These are phyloP conservation scores for Branchinecta sandiegonensis DNA, from an alignment of 2,888 invertebrate genomes.

Conservation along the genomic window DNA sequence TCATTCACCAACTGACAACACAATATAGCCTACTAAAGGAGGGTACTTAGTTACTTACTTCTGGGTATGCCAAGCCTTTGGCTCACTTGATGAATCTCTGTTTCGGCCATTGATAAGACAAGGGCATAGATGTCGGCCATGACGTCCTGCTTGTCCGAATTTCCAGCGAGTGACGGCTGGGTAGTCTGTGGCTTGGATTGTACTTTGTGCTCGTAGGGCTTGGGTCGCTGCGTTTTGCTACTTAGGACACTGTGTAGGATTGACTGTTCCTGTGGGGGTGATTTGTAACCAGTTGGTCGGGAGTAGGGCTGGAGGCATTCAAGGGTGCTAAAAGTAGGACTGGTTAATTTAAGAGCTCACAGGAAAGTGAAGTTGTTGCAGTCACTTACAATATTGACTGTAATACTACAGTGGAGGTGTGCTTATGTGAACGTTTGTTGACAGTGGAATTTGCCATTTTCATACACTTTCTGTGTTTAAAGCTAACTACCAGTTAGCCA, in stretches of 20 bases:
- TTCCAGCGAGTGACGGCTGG: not conserved
- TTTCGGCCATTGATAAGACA: slow-evolving; percentile 1
- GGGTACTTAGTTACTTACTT: not conserved
- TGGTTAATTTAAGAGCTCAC: not conserved
- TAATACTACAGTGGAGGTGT: too few relatives aligned
- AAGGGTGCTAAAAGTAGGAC: not conserved
- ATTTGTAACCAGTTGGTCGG: slow-evolving; percentile 10
- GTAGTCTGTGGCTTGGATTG: slow-evolving; percentile 12
- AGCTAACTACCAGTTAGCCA: too few relatives aligned
- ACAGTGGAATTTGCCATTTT: too few relatives aligned
- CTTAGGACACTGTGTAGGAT: not conserved
- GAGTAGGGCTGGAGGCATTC: not conserved
- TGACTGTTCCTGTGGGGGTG: slow-evolving; percentile 8
- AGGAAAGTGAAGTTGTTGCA: too few relatives aligned
- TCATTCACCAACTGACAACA: too few relatives aligned
- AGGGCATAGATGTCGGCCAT: not conserved
- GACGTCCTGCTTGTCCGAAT: not conserved
- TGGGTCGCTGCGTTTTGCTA: not conserved
- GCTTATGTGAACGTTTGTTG: too few relatives aligned
- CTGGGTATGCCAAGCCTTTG: not conserved
- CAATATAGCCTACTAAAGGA: too few relatives aligned
- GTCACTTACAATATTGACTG: too few relatives aligned
- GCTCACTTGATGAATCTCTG: slow-evolving; percentile 15
- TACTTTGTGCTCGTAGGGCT: slow-evolving; percentile 1
- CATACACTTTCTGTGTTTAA: too few relatives aligned